These are phyloP conservation scores for Campoplex nolae DNA, from an alignment of 2,888 invertebrate species.

Conservation along the genomic window DNA sequence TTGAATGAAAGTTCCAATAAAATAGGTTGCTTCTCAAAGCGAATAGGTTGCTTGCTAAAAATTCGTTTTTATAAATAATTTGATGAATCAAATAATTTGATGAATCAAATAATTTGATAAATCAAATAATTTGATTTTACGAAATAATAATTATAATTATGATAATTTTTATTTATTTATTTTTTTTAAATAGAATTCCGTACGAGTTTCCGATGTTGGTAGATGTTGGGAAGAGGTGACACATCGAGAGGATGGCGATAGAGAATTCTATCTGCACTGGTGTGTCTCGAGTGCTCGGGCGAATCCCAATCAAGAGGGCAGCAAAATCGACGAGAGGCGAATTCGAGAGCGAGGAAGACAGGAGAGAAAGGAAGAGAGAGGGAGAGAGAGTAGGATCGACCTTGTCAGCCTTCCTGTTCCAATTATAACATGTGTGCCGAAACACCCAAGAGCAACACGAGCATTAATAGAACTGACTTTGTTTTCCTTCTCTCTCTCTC, in stretches of 20 bases:
- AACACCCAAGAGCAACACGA: conserved; percentile 49
- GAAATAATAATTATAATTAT: not conserved
- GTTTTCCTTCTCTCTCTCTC: conserved; percentile 7
- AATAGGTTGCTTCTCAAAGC: too few relatives aligned
- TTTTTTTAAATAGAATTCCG: too few relatives aligned
- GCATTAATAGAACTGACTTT: conserved; percentile 51
- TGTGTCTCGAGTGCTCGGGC: conserved; percentile 9
- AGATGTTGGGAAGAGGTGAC: not conserved
- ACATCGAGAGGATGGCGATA: not conserved
- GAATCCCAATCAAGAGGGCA: not conserved
- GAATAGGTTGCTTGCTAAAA: too few relatives aligned
- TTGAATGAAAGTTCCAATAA: not conserved
- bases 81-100: too few relatives aligned
- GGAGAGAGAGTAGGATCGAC: conserved; percentile 69
- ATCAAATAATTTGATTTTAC: not conserved
- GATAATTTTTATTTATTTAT: not conserved
- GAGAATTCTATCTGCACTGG: not conserved
- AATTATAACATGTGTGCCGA: conserved; percentile 74
- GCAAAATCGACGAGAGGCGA: not conserved
- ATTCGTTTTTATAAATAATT: too few relatives aligned
- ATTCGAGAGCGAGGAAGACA: not conserved
- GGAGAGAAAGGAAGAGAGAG: not conserved
- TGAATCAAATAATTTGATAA: too few relatives aligned
- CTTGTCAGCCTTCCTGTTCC: conserved; percentile 78
- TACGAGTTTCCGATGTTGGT: not conserved